These are phyloP conservation scores for Glyptemys insculpta DNA, from an alignment of 2,797 vertebrate species.

Conservation along the genomic window DNA sequence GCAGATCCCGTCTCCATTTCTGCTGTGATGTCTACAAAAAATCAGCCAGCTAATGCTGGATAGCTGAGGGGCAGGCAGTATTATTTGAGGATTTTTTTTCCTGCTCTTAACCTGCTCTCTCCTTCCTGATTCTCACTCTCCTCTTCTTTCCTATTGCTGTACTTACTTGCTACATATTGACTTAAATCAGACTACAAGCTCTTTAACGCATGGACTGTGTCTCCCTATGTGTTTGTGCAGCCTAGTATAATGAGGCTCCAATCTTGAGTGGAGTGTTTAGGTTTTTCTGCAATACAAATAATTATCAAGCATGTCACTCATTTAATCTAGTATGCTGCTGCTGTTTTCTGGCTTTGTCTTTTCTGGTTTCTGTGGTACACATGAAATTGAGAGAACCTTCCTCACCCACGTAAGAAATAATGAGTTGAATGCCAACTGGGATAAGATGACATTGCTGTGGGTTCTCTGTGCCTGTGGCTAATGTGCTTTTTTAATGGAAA, in stretches of 20 bases:
- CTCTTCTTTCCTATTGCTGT: not conserved
- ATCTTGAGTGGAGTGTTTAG: not conserved
- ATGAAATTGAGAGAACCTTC: slow-evolving; percentile 15
- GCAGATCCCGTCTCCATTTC: not conserved
- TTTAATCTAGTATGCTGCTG: not conserved
- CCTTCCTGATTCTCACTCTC: not conserved
- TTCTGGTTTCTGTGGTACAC: not conserved
- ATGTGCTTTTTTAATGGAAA: slow-evolving; percentile 31
- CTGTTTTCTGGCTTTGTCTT: not conserved
- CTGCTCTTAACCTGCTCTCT: not conserved
- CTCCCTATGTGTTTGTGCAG: not conserved
- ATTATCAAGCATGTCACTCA: not conserved
- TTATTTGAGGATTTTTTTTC: not conserved
- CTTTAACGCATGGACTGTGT: not conserved
- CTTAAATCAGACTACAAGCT: not conserved
- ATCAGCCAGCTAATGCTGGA: not conserved
- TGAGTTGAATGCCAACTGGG: slow-evolving; percentile 5
- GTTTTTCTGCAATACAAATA: not conserved
- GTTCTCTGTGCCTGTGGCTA: slow-evolving; percentile 20
- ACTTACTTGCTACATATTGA: not conserved
- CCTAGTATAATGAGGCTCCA: not conserved
- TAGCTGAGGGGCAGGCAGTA: not conserved
- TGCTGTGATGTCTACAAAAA: not conserved
- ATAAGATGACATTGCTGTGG: slow-evolving; percentile 2
- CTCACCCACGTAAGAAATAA: slow-evolving; percentile 30